These are phyloP conservation scores for Proisotoma minuta DNA, from an alignment of 2,888 invertebrate genomes.

Conservation along the genomic window DNA sequence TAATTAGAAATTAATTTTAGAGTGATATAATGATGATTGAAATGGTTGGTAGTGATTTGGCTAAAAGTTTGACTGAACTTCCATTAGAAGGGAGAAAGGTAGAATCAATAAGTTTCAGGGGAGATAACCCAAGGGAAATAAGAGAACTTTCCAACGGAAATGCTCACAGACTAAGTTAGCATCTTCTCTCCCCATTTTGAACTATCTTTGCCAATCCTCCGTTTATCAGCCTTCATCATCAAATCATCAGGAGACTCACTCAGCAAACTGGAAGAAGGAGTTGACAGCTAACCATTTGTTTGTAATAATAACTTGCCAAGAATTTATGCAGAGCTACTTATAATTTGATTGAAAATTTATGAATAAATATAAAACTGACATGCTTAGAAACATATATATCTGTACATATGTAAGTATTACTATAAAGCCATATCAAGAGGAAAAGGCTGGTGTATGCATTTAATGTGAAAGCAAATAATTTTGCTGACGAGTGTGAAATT, in stretches of 20 bases:
- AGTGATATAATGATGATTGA: too few relatives aligned
- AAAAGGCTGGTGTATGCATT: background rate
- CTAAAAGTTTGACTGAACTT: background rate
- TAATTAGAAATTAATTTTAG: too few relatives aligned
- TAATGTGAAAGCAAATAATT: constrained; percentile 5
- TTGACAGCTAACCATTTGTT: too few relatives aligned
- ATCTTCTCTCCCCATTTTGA: background rate
- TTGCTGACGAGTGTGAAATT: background rate
- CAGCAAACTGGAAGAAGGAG: too few relatives aligned
- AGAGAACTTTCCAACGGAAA: constrained; percentile 18
- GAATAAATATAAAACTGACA: too few relatives aligned
- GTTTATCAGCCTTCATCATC: background rate
- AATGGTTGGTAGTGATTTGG: background rate
- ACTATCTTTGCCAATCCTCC: too few relatives aligned
- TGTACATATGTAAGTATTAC: too few relatives aligned
- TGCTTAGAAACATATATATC: too few relatives aligned
- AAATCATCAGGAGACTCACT: background rate
- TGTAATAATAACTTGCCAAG: too few relatives aligned
- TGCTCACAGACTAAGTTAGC: background rate
- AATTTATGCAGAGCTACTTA: too few relatives aligned
- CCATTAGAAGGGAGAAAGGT: too few relatives aligned
- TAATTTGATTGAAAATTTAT: too few relatives aligned
- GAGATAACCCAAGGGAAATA: constrained; percentile 45
- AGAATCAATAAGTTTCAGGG: constrained; percentile 47
- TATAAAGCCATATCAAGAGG: background rate